phyloP scores from a whole-genome alignment of 2,113 vertebrate species.

The Cariama cristata region DNA sequence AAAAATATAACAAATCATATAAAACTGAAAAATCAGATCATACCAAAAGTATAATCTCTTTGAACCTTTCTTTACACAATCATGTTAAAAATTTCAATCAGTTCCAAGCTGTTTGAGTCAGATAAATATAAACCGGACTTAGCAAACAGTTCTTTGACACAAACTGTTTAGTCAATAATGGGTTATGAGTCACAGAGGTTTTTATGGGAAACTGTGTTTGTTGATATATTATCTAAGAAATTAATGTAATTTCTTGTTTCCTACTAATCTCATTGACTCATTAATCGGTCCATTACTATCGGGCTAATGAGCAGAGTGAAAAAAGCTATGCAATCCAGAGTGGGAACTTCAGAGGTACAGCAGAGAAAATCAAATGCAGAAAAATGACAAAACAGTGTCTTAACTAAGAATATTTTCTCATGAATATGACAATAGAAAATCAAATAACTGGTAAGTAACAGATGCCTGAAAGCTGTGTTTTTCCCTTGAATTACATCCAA shows the following conservation, averaged over 20 bases:
- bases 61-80: neutral
- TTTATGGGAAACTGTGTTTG: neutral
- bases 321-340: neutral
- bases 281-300: neutral
- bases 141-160: neutral
- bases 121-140: neutral
- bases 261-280: neutral
- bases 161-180: neutral
- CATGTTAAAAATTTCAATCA: neutral
- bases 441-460: neutral
- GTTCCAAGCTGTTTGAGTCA: neutral
- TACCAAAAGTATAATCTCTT: neutral
- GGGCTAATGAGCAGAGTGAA: neutral
- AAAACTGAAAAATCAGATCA: neutral
- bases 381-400: neutral
- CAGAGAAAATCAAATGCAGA: neutral
- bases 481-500: neutral
- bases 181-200: neutral
- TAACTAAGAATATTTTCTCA: neutral
- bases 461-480: neutral
- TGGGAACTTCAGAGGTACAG: neutral
- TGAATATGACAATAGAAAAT: neutral
- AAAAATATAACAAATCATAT: neutral
- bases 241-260: neutral
- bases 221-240: neutral